These are phyloP conservation scores for Hyposoter didymator DNA, from an alignment of 2,888 invertebrate genomes.

Conservation along the genomic window DNA sequence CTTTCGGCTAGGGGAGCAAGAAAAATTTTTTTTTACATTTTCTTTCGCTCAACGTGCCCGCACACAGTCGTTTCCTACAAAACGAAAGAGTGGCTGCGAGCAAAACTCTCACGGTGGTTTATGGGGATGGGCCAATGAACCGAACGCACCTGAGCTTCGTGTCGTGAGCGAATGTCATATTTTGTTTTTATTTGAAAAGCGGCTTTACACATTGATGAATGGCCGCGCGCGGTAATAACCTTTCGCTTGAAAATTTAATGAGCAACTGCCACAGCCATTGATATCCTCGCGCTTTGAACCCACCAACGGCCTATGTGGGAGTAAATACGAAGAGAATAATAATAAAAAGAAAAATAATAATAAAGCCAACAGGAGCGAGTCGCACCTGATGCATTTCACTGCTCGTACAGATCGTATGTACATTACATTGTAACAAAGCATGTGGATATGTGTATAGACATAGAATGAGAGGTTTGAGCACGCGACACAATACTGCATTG, in stretches of 20 bases:
- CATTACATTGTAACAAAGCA: constrained; percentile 23
- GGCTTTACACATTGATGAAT: background rate
- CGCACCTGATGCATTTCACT: constrained; percentile 65
- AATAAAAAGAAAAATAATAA: constrained; percentile 29
- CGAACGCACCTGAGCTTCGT: background rate
- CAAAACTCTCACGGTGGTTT: no score
- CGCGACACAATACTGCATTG: constrained; percentile 72
- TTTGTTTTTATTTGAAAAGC: background rate
- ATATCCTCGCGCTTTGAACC: background rate
- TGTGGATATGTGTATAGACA: constrained; percentile 25
- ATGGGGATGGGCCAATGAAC: no score
- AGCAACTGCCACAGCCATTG: constrained; percentile 14
- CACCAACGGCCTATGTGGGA: constrained; percentile 3
- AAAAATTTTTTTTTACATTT: no score
- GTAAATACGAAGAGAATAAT: constrained; percentile 37
- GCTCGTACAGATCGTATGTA: constrained; percentile 40
- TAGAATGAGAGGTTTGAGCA: constrained; percentile 52
- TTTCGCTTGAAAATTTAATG: constrained; percentile 31
- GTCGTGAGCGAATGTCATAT: background rate
- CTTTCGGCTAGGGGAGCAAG: no score
- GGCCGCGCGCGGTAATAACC: background rate
- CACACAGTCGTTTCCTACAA: no score
- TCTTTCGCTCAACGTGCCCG: no score
- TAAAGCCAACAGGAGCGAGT: constrained; percentile 21
- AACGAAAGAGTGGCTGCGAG: no score